Conservation (phyloP, 2,113 vertebrate species). For the Indicator maculatus region DNA sequence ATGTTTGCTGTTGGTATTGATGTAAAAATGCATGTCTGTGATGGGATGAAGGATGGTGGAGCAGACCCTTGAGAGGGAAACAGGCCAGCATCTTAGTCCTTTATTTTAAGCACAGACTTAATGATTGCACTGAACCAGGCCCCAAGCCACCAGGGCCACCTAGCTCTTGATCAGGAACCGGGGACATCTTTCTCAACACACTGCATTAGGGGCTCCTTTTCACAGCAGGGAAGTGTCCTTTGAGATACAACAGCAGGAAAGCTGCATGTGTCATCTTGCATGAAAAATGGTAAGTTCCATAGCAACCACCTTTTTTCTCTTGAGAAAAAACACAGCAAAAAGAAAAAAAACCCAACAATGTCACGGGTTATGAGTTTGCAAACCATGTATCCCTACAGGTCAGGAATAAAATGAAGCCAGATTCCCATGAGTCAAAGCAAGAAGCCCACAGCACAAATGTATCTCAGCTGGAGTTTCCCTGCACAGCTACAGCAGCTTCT, state of each 20-base stretch:
- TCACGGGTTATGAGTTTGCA: neutral
- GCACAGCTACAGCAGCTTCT: neutral
- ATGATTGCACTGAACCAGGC: neutral
- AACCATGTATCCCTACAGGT: rapidly evolving
- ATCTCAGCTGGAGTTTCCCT: rapidly evolving
- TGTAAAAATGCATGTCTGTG: rapidly evolving
- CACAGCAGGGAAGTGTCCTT: neutral
- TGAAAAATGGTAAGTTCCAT: neutral
- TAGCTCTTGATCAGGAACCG: neutral
- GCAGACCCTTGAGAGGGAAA: neutral
- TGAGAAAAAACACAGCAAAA: too few relatives aligned
- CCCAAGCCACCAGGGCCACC: neutral
- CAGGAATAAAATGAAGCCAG: neutral
- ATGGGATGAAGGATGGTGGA: neutral
- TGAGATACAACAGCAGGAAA: neutral
- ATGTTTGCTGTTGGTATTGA: neutral
- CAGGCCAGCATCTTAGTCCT: neutral
- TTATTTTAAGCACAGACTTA: neutral
- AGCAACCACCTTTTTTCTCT: neutral
- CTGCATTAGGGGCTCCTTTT: neutral
- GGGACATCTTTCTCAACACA: neutral
- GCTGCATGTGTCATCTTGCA: neutral
- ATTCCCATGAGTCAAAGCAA: rapidly evolving
- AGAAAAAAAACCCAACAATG: too few relatives aligned
- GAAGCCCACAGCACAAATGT: neutral